Base-by-base conservation (phyloP, 2,888 invertebrate species). In the Archaeoteleia sp. region DNA sequence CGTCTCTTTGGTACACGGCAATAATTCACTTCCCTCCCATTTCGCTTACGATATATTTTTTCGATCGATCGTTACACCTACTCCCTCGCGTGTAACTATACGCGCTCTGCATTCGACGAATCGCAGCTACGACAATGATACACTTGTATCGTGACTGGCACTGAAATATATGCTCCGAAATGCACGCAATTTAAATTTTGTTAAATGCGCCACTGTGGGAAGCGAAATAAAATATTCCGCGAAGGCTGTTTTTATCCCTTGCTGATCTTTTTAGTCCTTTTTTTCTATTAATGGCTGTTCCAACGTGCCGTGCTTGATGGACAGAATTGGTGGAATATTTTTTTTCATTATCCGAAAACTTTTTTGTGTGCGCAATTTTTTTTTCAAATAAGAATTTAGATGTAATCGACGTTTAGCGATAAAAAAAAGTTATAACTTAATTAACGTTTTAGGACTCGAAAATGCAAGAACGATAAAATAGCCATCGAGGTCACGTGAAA, bases 11-110 rank as follows among this genome's bases (percentile, higher is more conserved):
- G 67, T 71, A 67, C 73, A 74, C 72, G 72, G 71, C 74, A 78
- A 81, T 81, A 80, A 80, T 81, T 81, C 80, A 81, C 80, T 80
- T 81, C 78, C 79, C 73, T 76, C 70, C 81, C 80, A 80, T 82
- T 82, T 80, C 75, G 78, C 74, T 74, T 71, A 72, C 78, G 74
- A 80, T 78, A 78, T 76, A 77, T 74, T 69, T 73, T 73, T 66
- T 68, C 58, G 54, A 67, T 67, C 45, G 61, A 46, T 68, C 55
- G 53, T 60, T 55, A 48, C 45, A 55, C 48, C 63, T 53, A 40
- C 42, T 40, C 40, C 45, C 66, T 55, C 67, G 57, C 61, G 49
- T 55, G 48, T 45, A 49, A 49, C 67, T 55, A 55, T 66, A 66
- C 58, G 53, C 58, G 66, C 48, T 45, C 53, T 42, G 58, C 43